Conservation (phyloP, 2,888 invertebrate genomes). For the Diloba caeruleocephala region DNA sequence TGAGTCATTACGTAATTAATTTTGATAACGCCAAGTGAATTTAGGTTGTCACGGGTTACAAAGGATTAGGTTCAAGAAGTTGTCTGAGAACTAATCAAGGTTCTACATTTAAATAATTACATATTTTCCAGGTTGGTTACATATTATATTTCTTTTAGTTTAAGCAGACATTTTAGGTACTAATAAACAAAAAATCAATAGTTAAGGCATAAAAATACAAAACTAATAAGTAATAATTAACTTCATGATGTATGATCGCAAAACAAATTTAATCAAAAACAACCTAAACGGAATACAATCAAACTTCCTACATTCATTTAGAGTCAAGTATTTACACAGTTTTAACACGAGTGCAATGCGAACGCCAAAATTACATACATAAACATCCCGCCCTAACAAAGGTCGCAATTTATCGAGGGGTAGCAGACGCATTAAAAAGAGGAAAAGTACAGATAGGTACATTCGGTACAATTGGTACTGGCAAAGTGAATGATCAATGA, state of each 20-base stretch:
- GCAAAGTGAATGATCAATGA: conserved; percentile 61
- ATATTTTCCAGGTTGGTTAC: no score
- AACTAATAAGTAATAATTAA: no score
- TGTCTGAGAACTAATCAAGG: no score
- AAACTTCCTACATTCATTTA: conserved; percentile 42
- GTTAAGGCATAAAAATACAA: no score
- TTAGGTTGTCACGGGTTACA: no score
- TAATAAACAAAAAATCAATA: no score
- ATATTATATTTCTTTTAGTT: no score
- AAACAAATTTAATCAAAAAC: conserved; percentile 10
- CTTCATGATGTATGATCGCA: background rate
- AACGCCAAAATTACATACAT: conserved; percentile 73
- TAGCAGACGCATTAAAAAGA: conserved; percentile 72
- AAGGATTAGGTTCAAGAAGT: no score
- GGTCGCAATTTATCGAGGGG: conserved; percentile 77
- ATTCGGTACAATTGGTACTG: conserved; percentile 51
- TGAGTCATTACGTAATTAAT: no score
- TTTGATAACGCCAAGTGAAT: no score
- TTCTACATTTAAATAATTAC: no score
- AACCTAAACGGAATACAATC: conserved; percentile 12
- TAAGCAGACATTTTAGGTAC: no score
- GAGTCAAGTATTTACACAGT: conserved; percentile 35
- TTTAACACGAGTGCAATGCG: conserved; percentile 42
- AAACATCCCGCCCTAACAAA: conserved; percentile 77
- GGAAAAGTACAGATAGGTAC: conserved; percentile 56